A percentile compares a stretch with the other conserved stretches of the same genome.
Evolutionary conservation across 2,797 vertebrate species (phyloP).

Genomic region (Poecilia gillii): DNA sequence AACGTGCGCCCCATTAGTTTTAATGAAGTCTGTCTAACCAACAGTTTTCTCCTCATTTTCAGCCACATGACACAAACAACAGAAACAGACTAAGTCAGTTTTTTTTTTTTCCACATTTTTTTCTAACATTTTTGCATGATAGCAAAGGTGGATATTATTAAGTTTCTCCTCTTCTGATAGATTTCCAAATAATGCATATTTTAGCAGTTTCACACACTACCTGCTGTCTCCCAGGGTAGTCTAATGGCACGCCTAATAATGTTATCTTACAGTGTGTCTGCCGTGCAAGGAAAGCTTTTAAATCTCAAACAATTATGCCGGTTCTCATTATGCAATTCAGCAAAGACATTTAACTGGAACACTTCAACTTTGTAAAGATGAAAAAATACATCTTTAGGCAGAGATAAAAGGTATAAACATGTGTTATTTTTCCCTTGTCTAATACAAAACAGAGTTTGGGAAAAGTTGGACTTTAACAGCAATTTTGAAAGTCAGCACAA

Average conservation of each 20-base stretch:
- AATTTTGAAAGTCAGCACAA: slow-evolving; percentile 61
- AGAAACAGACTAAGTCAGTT: slow-evolving; percentile 34
- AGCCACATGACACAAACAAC: slow-evolving; percentile 30
- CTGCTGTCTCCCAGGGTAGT: slow-evolving; percentile 50
- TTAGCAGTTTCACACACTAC: slow-evolving; percentile 41
- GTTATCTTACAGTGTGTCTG: slow-evolving; percentile 53
- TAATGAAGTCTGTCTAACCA: slow-evolving; percentile 64
- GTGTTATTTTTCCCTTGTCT: slow-evolving; percentile 55
- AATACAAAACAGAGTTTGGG: slow-evolving; percentile 41
- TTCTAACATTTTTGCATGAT: slow-evolving; percentile 14
- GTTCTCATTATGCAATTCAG: slow-evolving; percentile 71
- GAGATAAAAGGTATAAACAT: slow-evolving; percentile 59
- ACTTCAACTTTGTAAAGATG: slow-evolving; percentile 51
- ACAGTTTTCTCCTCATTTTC: slow-evolving; percentile 46
- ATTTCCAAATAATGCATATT: slow-evolving; percentile 64
- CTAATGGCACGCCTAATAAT: slow-evolving; percentile 66
- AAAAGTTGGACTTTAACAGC: slow-evolving; percentile 60
- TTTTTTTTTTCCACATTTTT: slow-evolving; percentile 11
- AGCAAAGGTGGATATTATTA: slow-evolving; percentile 40
- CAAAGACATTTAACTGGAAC: slow-evolving; percentile 57
- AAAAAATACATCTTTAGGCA: slow-evolving; percentile 38
- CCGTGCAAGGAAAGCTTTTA: slow-evolving; percentile 65
- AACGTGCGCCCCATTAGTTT: slow-evolving; percentile 71
- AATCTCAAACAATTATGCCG: slow-evolving; percentile 65
- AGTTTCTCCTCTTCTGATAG: slow-evolving; percentile 34